These are phyloP conservation scores for Pantelozetes paolii DNA, from an alignment of 2,888 invertebrate species.

Conservation along the genomic window DNA sequence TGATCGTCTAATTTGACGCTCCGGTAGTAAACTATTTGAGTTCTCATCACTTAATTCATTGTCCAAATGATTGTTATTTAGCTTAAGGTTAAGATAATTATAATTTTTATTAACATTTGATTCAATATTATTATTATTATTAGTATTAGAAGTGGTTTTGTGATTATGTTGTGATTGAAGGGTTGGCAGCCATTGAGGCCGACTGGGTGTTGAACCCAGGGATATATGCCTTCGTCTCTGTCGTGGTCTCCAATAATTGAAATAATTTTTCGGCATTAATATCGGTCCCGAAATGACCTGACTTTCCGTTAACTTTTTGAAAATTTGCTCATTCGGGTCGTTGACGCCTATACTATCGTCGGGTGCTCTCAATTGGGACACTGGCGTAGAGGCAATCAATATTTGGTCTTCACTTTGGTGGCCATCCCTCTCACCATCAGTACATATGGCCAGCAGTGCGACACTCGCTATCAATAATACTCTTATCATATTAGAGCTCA, in stretches of 20 bases:
- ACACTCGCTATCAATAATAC: not conserved
- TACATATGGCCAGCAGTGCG: slow-evolving; percentile 22
- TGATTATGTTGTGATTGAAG: slow-evolving; percentile 28
- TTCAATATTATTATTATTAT: not conserved
- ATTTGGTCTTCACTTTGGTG: not conserved
- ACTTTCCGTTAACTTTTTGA: not conserved
- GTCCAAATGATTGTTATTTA: slow-evolving; percentile 13
- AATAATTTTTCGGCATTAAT: slow-evolving; percentile 3
- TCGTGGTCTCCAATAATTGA: slow-evolving; percentile 24
- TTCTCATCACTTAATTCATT: slow-evolving; percentile 28
- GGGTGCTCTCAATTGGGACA: not conserved
- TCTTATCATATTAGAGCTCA: not conserved
- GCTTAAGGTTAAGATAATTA: not conserved
- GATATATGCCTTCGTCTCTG: slow-evolving; percentile 9
- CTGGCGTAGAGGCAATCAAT: not conserved
- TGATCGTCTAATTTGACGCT: slow-evolving; percentile 6
- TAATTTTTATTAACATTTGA: not conserved
- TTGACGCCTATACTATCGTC: too few relatives aligned
- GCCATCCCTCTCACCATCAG: not conserved
- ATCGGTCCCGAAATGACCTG: not conserved
- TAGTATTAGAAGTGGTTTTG: slow-evolving; percentile 19
- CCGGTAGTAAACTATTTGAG: slow-evolving; percentile 29
- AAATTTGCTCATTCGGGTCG: not conserved
- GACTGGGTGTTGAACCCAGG: too few relatives aligned
- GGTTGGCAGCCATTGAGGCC: not conserved